phyloP scores from a whole-genome alignment of 2,113 vertebrate species.

The Trogon melanurus region DNA sequence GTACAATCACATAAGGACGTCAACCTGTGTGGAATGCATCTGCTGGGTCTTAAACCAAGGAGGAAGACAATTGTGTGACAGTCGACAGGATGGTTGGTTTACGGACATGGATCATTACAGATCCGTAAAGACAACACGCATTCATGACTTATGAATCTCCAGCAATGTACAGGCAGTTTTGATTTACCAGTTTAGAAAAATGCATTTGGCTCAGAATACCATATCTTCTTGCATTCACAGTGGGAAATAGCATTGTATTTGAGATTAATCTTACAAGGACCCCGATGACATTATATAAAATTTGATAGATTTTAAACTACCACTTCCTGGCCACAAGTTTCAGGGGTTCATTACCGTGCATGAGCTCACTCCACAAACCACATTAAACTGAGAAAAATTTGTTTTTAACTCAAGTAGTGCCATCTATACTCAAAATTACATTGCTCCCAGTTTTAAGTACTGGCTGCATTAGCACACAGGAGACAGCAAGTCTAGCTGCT shows the following conservation, averaged over 20 bases:
- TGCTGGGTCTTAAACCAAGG: background rate
- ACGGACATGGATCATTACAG: background rate
- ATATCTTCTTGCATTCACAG: background rate
- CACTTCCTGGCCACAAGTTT: background rate
- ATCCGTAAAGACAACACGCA: background rate
- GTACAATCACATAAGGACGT: accelerated
- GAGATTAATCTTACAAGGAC: background rate
- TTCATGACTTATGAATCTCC: background rate
- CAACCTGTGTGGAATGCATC: background rate
- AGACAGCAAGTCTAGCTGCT: constrained; percentile 57
- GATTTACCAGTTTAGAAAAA: background rate
- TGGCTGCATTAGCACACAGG: background rate
- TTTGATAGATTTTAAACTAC: background rate
- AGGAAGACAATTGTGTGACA: background rate
- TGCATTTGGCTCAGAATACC: background rate
- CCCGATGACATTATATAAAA: background rate
- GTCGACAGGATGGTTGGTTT: background rate
- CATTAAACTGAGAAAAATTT: background rate
- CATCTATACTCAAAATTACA: background rate
- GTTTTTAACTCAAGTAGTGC: background rate
- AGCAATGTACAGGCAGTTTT: background rate
- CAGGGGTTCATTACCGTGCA: background rate
- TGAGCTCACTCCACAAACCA: background rate
- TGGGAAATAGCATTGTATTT: background rate
- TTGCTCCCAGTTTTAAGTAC: background rate